Evolutionary conservation across 2,888 invertebrate species (phyloP).

Genomic region (Dryobota labecula): DNA sequence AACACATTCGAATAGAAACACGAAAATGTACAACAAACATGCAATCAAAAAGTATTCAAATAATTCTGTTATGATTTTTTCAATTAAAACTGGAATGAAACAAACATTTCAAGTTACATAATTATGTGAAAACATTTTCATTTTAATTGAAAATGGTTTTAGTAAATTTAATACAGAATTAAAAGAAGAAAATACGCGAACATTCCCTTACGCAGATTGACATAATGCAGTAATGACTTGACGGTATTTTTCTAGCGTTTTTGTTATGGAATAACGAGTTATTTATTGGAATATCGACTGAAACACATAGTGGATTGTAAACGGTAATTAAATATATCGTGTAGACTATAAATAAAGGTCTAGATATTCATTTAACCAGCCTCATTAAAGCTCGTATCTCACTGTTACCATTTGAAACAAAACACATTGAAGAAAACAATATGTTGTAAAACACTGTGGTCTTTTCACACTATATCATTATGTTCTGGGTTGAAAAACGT

Average conservation of each 20-base stretch:
- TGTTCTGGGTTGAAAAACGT: constrained; percentile 75
- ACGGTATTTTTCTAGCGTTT: constrained; percentile 53
- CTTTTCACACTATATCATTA: constrained; percentile 78
- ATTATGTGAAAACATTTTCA: constrained; percentile 16
- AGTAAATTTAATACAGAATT: constrained; percentile 33
- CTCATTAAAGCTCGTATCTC: constrained; percentile 72
- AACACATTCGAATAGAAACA: constrained; percentile 53
- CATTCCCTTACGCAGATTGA: constrained; percentile 71
- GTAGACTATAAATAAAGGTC: constrained; percentile 79
- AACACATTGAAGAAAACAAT: constrained; percentile 69
- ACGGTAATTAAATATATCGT: constrained; percentile 72
- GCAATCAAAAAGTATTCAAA: constrained; percentile 50
- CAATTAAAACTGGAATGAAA: constrained; percentile 29
- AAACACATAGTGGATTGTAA: constrained; percentile 63
- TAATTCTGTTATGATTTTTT: constrained; percentile 42
- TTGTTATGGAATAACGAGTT: constrained; percentile 2
- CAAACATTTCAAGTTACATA: constrained; percentile 47
- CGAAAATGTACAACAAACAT: constrained; percentile 63
- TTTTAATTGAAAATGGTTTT: constrained; percentile 29
- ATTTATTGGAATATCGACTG: constrained; percentile 28
- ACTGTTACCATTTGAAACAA: constrained; percentile 68
- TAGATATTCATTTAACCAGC: constrained; percentile 74
- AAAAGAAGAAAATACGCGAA: constrained; percentile 43
- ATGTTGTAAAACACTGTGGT: constrained; percentile 69
- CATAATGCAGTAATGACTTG: constrained; percentile 84